phyloP scores from a whole-genome alignment of 2,797 vertebrate genomes.

The Balearica regulorum region DNA sequence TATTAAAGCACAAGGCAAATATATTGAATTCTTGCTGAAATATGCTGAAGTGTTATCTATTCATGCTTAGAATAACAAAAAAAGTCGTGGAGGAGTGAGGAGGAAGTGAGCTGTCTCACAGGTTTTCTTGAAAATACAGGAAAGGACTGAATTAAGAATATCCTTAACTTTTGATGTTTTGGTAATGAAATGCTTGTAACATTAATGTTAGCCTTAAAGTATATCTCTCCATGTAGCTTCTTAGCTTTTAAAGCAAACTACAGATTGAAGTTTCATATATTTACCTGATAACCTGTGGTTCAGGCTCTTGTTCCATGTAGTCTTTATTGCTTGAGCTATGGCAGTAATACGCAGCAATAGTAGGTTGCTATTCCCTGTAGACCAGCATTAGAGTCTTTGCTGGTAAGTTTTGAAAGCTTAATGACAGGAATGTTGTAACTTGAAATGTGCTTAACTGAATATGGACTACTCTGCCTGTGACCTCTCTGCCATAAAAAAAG shows the following conservation, averaged over 20 bases:
- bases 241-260: neutral
- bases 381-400: neutral
- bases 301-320: neutral
- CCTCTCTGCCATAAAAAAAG: neutral
- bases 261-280: neutral
- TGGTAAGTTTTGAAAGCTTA: neutral
- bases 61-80: neutral
- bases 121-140: neutral
- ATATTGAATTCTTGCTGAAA: neutral
- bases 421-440: neutral
- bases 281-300: neutral
- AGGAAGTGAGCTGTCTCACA: neutral
- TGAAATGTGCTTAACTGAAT: neutral
- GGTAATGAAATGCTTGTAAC: neutral
- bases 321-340: neutral
- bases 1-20: neutral
- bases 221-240: neutral
- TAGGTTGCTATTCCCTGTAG: neutral
- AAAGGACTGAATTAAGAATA: neutral
- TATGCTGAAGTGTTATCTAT: neutral
- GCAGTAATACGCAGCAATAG: neutral
- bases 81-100: neutral
- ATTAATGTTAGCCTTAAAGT: neutral
- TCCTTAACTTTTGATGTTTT: neutral
- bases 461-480: neutral